phyloP scores from a whole-genome alignment of 2,888 invertebrate genomes.

The Cephonodes hylas region DNA sequence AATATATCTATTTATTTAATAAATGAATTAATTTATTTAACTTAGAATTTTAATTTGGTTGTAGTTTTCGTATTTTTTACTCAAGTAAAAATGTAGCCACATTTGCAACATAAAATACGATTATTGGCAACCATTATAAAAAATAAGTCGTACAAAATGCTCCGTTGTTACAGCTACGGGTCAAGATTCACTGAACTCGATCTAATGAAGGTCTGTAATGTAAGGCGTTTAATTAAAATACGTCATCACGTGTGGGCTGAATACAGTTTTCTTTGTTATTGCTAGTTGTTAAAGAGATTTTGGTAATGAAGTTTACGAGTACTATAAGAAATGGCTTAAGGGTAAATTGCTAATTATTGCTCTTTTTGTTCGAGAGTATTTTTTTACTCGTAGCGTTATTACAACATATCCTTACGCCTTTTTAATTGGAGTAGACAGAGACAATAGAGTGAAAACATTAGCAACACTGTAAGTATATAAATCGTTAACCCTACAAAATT shows the following conservation, averaged over 20 bases:
- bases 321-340: no score
- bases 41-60: neutral
- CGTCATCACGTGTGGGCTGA: neutral
- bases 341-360: no score
- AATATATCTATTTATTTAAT: neutral
- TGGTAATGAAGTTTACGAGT: neutral
- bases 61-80: neutral
- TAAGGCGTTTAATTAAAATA: neutral
- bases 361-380: no score
- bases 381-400: no score
- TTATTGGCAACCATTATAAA: neutral
- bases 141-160: neutral
- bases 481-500: no score
- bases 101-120: no score
- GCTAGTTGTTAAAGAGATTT: neutral
- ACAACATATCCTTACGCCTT: no score
- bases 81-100: no score
- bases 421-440: no score
- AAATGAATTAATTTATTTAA: neutral
- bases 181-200: neutral
- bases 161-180: neutral
- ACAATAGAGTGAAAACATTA: no score
- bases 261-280: neutral
- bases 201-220: neutral
- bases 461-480: no score